Evolutionary conservation across 2,113 vertebrate genomes (phyloP).

Genomic region (Ascaphus truei): DNA sequence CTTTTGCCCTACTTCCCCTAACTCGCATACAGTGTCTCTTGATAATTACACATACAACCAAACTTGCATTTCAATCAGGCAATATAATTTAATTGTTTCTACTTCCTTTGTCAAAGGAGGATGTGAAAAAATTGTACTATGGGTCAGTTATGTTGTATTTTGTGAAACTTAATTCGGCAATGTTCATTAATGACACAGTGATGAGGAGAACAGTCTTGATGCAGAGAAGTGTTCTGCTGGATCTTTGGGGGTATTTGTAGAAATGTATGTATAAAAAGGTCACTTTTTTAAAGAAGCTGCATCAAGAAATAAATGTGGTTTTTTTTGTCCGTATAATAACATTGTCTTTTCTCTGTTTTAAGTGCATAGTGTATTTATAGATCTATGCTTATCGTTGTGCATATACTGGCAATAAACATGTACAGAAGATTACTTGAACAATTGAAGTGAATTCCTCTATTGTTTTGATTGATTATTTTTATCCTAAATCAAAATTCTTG

Average conservation of each 20-base stretch:
- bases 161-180: too few relatives aligned
- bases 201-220: not conserved
- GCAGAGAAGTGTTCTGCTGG: constrained; percentile 36
- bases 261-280: constrained; percentile 77
- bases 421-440: constrained; percentile 81
- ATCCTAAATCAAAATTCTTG: too few relatives aligned
- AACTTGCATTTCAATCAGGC: not conserved
- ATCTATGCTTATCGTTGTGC: constrained; percentile 89
- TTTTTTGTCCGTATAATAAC: constrained; percentile 58
- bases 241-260: constrained; percentile 71
- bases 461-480: not conserved
- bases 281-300: constrained; percentile 54
- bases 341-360: constrained; percentile 77
- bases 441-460: not conserved
- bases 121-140: too few relatives aligned
- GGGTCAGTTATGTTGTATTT: too few relatives aligned
- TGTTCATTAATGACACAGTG: not conserved
- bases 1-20: not conserved
- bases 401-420: constrained; percentile 92
- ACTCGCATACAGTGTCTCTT: not conserved
- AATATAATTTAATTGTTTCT: not conserved
- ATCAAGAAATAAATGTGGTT: constrained; percentile 53
- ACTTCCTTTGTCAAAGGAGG: not conserved
- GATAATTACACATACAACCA: not conserved
- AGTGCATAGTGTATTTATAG: constrained; percentile 91